Evolutionary conservation across 2,797 vertebrate genomes (phyloP), one percentile per base, ranked within the genome.

Genomic region (Streptopelia turtur): DNA sequence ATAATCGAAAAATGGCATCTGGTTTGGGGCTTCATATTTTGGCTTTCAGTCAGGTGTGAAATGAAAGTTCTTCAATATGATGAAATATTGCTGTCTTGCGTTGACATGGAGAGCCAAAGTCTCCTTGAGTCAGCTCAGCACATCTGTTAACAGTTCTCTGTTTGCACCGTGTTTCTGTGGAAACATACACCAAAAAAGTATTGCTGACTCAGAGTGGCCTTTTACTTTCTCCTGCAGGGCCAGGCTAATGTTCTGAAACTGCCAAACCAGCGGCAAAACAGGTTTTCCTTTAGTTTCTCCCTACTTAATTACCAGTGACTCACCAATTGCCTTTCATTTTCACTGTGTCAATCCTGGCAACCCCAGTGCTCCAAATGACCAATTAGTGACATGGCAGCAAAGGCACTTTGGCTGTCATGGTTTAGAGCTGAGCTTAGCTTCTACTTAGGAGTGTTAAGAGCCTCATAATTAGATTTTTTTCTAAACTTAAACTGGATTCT

Each of bases 391-490:
- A 86, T 4, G n/a, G 60, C 43, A 94, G 47, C 85, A 93, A 87
- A 96, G 71, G 50, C 41, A 93, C 82, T 94, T 95, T 3, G 16
- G 22, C 87, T 94, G 71, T 90, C 94, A 87, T 69, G 28, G 59
- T 95, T 94, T 78, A 94, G 83, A 94, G 27, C 31, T 74, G 39
- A 94, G 60, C 5, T 95, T 82, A 87, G 50, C 18, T 97, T 96
- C 90, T 92, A 80, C 66, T 94, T 95, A 96, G 21, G 60, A 35
- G n/a, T 94, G 84, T 95, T 97, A 97, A 97, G 65, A 95, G 82
- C 55, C 79, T 94, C 69, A 86, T 96, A 97, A 97, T 96, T 96
- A 93, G 80, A 95, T 96, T 97, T 96, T 45, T 96, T 96, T 96
- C 76, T 92, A 57, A 71, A 88, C 15, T 93, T 90, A 91, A 95